Conservation (phyloP, 2,797 vertebrate species). For the Acestrorhynchus altus region DNA sequence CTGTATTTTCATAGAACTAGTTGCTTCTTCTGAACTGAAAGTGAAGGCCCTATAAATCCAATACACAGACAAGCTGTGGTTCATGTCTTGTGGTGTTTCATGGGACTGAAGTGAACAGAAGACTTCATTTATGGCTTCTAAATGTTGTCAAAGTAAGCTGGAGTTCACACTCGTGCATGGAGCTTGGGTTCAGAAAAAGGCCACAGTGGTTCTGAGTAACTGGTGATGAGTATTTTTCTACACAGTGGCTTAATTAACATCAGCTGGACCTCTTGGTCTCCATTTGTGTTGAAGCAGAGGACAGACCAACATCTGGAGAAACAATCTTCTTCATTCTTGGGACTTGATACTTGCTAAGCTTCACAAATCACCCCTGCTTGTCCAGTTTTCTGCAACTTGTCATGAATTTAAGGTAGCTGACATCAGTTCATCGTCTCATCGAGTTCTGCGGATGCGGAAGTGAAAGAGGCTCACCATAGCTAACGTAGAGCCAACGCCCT, state of each 20-base stretch:
- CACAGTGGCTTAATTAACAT: slow-evolving; percentile 12
- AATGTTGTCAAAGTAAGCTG: neutral
- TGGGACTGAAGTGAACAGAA: slow-evolving; percentile 7
- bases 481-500: slow-evolving; percentile 48
- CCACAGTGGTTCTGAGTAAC: slow-evolving; percentile 4
- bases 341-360: neutral
- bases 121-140: neutral
- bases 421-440: neutral
- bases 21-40: too few species aligned
- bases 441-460: slow-evolving; percentile 40
- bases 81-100: slow-evolving; percentile 2
- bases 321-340: slow-evolving; percentile 29
- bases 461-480: slow-evolving; percentile 32
- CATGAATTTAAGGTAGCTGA: neutral
- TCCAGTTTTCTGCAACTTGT: neutral
- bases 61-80: too few species aligned
- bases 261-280: slow-evolving; percentile 9
- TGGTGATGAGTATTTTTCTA: slow-evolving; percentile 3
- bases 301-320: slow-evolving; percentile 42
- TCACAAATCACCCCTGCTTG: neutral
- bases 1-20: too few species aligned
- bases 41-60: too few species aligned
- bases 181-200: slow-evolving; percentile 27
- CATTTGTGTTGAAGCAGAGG: slow-evolving; percentile 8
- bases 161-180: neutral